Evolutionary conservation across 2,888 invertebrate genomes (phyloP).

Genomic region (Megamerina dolium): DNA sequence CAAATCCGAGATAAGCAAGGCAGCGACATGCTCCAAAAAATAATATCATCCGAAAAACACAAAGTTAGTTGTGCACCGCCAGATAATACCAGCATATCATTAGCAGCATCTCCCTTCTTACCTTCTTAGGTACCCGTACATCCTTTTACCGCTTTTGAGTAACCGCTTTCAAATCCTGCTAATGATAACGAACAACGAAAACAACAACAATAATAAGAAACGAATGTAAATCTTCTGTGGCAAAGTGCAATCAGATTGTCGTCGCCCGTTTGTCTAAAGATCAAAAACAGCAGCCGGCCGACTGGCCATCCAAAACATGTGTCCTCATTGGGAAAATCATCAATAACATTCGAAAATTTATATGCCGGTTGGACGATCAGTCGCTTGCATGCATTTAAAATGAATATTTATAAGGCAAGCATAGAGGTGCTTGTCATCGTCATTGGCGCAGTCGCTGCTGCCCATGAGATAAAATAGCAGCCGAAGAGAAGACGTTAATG

Average conservation of each 20-base stretch:
- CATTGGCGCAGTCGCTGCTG: too few relatives aligned
- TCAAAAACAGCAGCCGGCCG: conserved; percentile 16
- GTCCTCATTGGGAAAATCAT: conserved; percentile 38
- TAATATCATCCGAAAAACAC: conserved; percentile 17
- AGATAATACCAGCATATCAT: not conserved
- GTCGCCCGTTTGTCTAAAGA: conserved; percentile 12
- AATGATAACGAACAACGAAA: too few relatives aligned
- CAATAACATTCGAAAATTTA: conserved; percentile 40
- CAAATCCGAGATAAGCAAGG: conserved; percentile 21
- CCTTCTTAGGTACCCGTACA: too few relatives aligned
- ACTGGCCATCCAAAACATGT: conserved; percentile 33
- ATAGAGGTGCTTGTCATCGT: too few relatives aligned
- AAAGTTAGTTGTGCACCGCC: conserved; percentile 1
- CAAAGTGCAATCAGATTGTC: not conserved
- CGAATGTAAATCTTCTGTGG: too few relatives aligned
- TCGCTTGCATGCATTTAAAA: conserved; percentile 32
- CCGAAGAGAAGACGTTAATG: too few relatives aligned
- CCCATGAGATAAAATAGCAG: too few relatives aligned
- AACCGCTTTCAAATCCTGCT: too few relatives aligned
- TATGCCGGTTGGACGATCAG: conserved; percentile 31
- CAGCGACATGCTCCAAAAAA: conserved; percentile 25
- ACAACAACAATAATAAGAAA: too few relatives aligned
- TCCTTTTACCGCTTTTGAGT: too few relatives aligned
- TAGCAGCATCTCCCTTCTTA: too few relatives aligned
- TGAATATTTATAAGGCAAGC: conserved; percentile 35